These are phyloP conservation scores for Palaemon carinicauda DNA, from an alignment of 1,140 invertebrate species.

Conservation along the genomic window DNA sequence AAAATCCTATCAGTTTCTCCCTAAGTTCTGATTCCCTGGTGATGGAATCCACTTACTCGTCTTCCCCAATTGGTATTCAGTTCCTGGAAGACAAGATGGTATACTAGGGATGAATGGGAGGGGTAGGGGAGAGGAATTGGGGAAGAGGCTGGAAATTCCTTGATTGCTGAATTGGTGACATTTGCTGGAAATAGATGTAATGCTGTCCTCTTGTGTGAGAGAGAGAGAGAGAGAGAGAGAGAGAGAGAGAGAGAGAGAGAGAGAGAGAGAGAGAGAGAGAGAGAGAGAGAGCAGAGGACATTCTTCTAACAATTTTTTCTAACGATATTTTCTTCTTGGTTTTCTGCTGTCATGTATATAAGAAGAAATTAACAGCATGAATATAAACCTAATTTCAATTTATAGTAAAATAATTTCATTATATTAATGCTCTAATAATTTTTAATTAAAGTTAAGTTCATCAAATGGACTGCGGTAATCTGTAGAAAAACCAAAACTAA, in stretches of 20 bases:
- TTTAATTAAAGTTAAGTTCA: too few relatives aligned
- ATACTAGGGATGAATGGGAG: constrained; percentile 34
- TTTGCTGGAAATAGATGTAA: constrained; percentile 13
- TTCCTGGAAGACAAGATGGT: not conserved
- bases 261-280: not conserved
- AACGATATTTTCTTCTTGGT: too few relatives aligned
- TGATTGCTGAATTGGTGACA: constrained; percentile 52
- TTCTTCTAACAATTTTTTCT: not conserved
- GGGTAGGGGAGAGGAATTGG: not conserved
- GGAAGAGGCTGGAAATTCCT: constrained; percentile 39
- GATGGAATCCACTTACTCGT: not conserved
- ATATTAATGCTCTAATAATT: too few relatives aligned
- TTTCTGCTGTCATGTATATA: too few relatives aligned
- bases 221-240: not conserved
- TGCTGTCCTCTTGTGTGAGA: not conserved
- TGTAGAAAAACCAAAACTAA: too few relatives aligned
- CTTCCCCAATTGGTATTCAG: not conserved
- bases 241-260: not conserved
- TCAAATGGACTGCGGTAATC: too few relatives aligned
- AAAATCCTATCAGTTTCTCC: not conserved
- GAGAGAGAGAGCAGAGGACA: not conserved
- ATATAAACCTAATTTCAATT: too few relatives aligned
- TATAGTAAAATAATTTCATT: too few relatives aligned
- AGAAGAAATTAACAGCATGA: too few relatives aligned
- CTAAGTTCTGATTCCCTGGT: not conserved